Evolutionary conservation across 2,113 vertebrate species (phyloP), one percentile per base, ranked within the genome.

Genomic region (Tragelaphus buxtoni): DNA sequence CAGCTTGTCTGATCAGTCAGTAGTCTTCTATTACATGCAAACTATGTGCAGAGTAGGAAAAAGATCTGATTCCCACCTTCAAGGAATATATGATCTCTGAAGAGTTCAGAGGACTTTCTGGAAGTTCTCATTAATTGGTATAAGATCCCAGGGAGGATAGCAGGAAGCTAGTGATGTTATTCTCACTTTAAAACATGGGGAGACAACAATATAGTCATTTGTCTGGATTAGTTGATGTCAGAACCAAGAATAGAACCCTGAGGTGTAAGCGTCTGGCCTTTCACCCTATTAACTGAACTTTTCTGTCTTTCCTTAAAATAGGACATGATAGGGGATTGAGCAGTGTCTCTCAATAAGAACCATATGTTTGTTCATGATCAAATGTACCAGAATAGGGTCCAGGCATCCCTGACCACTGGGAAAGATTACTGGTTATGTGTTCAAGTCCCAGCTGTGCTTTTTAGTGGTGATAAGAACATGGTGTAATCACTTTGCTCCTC

Each of bases 121-220:
- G 30, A 53, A 84, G 24, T 53, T 86, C 79, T 94, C 5, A 14
- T 93, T 91, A 93, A 56, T 32, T 49, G 4, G 2, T 61, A 0
- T 85, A 32, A 85, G 60, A 80, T 39, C 35, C 53, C 17, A 83
- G 7, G 28, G 51, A 95, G 10, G 20, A 84, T 0, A 86, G 26
- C 18, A 91, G 79, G 47, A 87, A 81, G 12, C 5, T 65, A 26
- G 32, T 77, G 51, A 51, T 95, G 24, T 12, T 58, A 55, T 30
- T 95, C 72, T 95, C 93, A 88, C 32, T 94, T 92, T 87, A 85
- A 63, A 72, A 39, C 32, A 51, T 93, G 72, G 72, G 85, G 72
- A 51, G 14, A 87, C 17, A 63, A 8, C 30, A 74, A 2, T 76
- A 80, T 14, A 30, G 26, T 96, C 56, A 74, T 91, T 81, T 60